phyloP scores from a whole-genome alignment of 2,113 vertebrate species.

The Cariama cristata region DNA sequence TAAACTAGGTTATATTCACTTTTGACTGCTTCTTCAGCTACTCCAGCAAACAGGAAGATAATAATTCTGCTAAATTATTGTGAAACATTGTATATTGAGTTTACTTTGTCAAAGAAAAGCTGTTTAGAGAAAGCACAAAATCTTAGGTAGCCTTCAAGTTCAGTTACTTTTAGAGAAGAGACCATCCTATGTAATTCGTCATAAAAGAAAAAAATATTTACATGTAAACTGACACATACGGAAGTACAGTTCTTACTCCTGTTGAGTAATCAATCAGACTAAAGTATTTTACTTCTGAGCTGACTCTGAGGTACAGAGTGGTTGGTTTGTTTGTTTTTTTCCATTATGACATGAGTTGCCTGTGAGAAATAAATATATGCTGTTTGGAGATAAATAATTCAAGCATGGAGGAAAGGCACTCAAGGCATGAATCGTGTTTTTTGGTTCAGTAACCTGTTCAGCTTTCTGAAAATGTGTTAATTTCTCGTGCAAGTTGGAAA shows the following conservation, averaged over 20 bases:
- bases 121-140: not conserved
- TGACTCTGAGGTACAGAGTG: not conserved
- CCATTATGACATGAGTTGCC: not conserved
- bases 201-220: not conserved
- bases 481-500: not conserved
- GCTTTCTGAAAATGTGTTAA: not conserved
- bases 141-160: not conserved
- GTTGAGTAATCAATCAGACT: not conserved
- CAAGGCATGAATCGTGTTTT: not conserved
- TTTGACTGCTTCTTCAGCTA: not conserved
- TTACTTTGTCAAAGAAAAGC: not conserved
- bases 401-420: not conserved
- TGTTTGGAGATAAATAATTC: not conserved
- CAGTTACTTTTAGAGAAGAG: not conserved
- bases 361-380: not conserved
- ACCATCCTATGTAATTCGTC: not conserved
- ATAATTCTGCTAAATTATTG: not conserved
- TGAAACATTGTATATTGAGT: not conserved
- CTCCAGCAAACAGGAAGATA: not conserved
- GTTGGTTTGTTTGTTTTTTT: not conserved
- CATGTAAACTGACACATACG: rapidly evolving
- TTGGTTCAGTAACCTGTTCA: not conserved
- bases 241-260: not conserved
- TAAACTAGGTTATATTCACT: not conserved
- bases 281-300: not conserved